Percentiles rank a stretch among this genome's conserved stretches.
phyloP scores from a whole-genome alignment of 2,113 vertebrate genomes.

The Epinephelus fuscoguttatus region DNA sequence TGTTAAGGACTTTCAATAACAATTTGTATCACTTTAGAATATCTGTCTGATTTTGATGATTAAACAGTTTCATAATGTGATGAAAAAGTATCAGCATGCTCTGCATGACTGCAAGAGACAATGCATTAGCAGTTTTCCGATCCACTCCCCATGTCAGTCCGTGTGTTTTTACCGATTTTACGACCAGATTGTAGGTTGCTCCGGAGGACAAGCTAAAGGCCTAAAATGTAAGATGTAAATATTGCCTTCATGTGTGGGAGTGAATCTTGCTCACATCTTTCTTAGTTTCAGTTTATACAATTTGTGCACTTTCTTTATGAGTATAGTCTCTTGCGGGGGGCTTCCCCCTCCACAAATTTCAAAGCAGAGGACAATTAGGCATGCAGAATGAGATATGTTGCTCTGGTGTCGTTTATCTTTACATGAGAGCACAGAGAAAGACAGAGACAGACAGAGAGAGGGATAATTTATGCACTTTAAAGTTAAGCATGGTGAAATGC shows the following conservation, averaged over 20 bases:
- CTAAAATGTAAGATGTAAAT: constrained; percentile 62
- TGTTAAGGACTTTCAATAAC: not conserved
- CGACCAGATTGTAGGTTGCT: not conserved
- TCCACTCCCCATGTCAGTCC: not conserved
- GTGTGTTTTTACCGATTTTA: constrained; percentile 7
- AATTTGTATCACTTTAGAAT: not conserved
- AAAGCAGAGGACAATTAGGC: constrained; percentile 56
- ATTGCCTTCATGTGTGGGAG: constrained; percentile 65
- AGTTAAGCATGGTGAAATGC: constrained; percentile 52
- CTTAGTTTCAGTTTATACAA: constrained; percentile 59
- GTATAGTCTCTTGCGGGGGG: constrained; percentile 40
- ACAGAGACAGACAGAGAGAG: constrained; percentile 15
- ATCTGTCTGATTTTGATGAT: not conserved
- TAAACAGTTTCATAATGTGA: not conserved
- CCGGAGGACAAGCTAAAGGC: constrained; percentile 21
- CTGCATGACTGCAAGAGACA: not conserved
- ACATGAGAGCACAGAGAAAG: constrained; percentile 27
- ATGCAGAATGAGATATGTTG: constrained; percentile 55
- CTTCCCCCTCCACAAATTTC: constrained; percentile 61
- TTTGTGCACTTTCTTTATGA: constrained; percentile 67
- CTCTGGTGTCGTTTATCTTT: constrained; percentile 19
- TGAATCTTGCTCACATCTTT: constrained; percentile 62
- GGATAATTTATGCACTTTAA: constrained; percentile 35
- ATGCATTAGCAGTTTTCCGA: constrained; percentile 8
- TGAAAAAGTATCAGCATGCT: not conserved